These are phyloP conservation scores for Notechis scutatus DNA, from an alignment of 2,113 vertebrate genomes.

Conservation along the genomic window DNA sequence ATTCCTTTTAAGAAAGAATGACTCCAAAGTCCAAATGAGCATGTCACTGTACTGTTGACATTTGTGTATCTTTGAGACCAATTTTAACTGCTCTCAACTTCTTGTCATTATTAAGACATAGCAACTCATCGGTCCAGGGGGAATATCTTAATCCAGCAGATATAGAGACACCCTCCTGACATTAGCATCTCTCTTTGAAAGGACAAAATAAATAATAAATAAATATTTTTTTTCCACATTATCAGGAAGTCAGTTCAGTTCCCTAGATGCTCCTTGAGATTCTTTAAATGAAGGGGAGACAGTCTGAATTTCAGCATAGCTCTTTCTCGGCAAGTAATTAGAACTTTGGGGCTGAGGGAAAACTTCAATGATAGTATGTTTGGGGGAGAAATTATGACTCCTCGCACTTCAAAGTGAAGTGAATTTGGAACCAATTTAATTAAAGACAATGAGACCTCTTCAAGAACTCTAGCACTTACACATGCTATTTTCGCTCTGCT, in stretches of 20 bases:
- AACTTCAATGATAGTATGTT: background rate
- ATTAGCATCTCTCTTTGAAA: slow-evolving; percentile 43
- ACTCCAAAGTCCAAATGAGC: slow-evolving; percentile 38
- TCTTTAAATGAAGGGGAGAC: slow-evolving; percentile 25
- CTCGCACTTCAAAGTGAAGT: slow-evolving; percentile 26
- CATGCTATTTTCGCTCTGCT: slow-evolving; percentile 16
- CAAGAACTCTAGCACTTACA: slow-evolving; percentile 30
- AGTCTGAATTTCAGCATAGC: slow-evolving; percentile 23
- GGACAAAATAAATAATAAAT: slow-evolving; percentile 27
- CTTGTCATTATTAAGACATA: slow-evolving; percentile 54
- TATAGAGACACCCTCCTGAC: slow-evolving; percentile 53
- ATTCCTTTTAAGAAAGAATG: slow-evolving; percentile 25
- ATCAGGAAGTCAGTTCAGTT: background rate
- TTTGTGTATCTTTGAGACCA: slow-evolving; percentile 41
- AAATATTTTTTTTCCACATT: background rate
- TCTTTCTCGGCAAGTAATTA: slow-evolving; percentile 36
- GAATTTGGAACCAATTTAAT: slow-evolving; percentile 45
- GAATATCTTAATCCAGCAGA: slow-evolving; percentile 47
- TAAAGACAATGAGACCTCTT: slow-evolving; percentile 45
- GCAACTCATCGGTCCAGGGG: slow-evolving; percentile 40
- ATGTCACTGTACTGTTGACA: slow-evolving; percentile 31
- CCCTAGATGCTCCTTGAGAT: slow-evolving; percentile 19
- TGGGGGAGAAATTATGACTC: slow-evolving; percentile 15
- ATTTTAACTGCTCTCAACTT: slow-evolving; percentile 26
- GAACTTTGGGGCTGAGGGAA: slow-evolving; percentile 31